Evolutionary conservation across 2,888 invertebrate species (phyloP).

Genomic region (Oscheius sp.): DNA sequence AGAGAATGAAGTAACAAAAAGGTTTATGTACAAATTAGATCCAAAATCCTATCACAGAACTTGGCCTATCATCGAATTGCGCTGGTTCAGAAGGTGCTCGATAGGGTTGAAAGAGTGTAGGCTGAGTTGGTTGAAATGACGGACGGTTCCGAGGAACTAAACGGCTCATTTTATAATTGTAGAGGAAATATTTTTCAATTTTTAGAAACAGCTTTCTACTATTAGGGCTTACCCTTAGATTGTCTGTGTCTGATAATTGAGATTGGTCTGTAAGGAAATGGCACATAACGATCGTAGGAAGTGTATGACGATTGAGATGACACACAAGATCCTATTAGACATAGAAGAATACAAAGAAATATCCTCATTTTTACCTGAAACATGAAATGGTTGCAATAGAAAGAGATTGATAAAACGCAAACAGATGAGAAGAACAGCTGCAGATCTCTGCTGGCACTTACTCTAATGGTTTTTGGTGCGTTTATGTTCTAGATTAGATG

Average conservation of each 20-base stretch:
- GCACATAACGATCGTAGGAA: neutral
- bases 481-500: no score
- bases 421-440: no score
- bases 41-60: slow-evolving; percentile 14
- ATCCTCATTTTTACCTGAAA: no score
- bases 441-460: no score
- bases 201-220: neutral
- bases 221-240: neutral
- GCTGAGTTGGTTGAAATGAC: neutral
- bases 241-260: no score
- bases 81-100: slow-evolving; percentile 6
- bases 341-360: no score
- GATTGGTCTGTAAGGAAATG: slow-evolving; percentile 22
- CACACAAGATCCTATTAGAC: no score
- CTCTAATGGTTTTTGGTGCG: no score
- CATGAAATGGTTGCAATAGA: no score
- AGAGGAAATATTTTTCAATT: neutral
- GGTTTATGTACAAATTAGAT: neutral
- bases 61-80: slow-evolving; percentile 11
- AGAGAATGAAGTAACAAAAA: no score
- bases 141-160: neutral
- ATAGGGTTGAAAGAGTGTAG: neutral
- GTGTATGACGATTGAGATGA: neutral
- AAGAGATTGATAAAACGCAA: no score
- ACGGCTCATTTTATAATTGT: neutral